These are phyloP conservation scores for Ips typographus DNA, from an alignment of 1,140 invertebrate species.

Conservation along the genomic window DNA sequence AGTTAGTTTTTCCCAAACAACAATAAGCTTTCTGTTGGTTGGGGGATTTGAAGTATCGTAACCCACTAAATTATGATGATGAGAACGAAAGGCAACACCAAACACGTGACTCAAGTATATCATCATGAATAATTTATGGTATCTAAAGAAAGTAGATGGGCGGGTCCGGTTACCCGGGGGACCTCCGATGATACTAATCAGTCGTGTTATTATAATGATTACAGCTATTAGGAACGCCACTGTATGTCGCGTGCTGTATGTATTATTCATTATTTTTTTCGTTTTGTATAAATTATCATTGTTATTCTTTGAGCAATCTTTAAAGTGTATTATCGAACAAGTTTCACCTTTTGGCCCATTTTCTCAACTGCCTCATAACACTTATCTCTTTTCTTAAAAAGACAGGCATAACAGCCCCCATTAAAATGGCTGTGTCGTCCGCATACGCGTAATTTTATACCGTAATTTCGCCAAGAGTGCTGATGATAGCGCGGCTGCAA, in stretches of 20 bases:
- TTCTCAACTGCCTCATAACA: not conserved
- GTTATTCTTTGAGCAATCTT: too few relatives aligned
- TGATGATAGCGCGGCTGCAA: conserved; percentile 32
- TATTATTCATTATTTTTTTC: too few relatives aligned
- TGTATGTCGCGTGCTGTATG: too few relatives aligned
- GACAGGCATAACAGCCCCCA: conserved; percentile 13
- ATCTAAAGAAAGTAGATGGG: conserved; percentile 7
- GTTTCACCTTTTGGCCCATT: not conserved
- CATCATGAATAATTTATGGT: conserved; percentile 8
- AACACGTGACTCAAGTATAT: not conserved
- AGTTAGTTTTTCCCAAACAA: too few relatives aligned
- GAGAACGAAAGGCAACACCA: not conserved
- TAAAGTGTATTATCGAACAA: not conserved
- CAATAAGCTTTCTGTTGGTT: not conserved
- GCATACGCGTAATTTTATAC: conserved; percentile 33
- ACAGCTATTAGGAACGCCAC: too few relatives aligned
- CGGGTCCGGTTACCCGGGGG: not conserved
- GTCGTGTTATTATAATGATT: too few relatives aligned
- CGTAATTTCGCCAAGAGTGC: conserved; percentile 33
- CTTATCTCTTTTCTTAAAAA: conserved; percentile 17
- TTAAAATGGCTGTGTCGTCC: conserved; percentile 32
- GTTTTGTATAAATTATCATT: too few relatives aligned
- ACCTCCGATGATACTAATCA: conserved; percentile 1
- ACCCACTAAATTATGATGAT: not conserved
- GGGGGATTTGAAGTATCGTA: not conserved